Percentiles rank a stretch among this genome's conserved stretches.
phyloP scores from a whole-genome alignment of 2,797 vertebrate species.

The Hemibagrus guttatus region DNA sequence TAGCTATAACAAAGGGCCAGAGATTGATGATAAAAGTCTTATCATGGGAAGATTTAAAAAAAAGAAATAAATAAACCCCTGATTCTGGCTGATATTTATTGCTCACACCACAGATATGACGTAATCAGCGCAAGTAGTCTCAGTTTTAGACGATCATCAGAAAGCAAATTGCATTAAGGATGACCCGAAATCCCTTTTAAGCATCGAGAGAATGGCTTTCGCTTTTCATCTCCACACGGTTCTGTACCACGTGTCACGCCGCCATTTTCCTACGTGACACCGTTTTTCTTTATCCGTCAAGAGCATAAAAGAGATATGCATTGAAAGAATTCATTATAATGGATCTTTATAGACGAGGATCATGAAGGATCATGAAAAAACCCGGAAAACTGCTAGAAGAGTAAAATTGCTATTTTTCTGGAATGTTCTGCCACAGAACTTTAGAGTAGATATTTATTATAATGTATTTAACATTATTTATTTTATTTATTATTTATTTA shows the following conservation, averaged over 20 bases:
- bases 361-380: not conserved
- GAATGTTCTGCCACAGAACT: not conserved
- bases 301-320: conserved; percentile 23
- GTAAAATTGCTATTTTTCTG: not conserved
- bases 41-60: conserved; percentile 46
- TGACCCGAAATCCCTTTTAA: conserved; percentile 60
- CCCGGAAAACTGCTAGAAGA: not conserved
- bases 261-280: conserved; percentile 46
- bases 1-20: conserved; percentile 1
- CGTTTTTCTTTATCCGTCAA: conserved; percentile 36
- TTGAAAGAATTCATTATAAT: not conserved
- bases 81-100: conserved; percentile 43
- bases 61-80: conserved; percentile 33
- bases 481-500: no score
- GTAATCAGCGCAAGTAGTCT: conserved; percentile 56
- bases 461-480: not conserved
- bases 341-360: not conserved
- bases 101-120: conserved; percentile 54
- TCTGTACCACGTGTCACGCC: conserved; percentile 5
- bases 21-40: conserved; percentile 34
- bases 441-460: not conserved
- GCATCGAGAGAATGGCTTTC: conserved; percentile 44
- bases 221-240: conserved; percentile 33
- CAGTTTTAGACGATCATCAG: conserved; percentile 59
- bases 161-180: conserved; percentile 60